Evolutionary conservation across 2,888 invertebrate genomes (phyloP), one percentile per base, ranked within the genome.

Genomic region (Anaspis maculata): DNA sequence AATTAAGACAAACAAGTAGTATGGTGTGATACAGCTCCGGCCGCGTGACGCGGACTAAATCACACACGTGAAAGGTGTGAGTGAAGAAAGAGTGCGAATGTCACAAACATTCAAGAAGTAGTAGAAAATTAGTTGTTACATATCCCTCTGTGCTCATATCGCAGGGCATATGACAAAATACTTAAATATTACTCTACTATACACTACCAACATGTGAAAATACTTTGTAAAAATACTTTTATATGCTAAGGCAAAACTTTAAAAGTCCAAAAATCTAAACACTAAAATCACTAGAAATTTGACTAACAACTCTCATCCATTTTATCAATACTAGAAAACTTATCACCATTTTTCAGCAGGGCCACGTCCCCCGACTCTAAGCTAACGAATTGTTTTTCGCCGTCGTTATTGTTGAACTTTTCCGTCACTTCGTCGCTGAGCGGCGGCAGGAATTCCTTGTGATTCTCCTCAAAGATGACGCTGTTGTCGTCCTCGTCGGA

Each of bases 211-310:
- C n/a, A 45, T 62, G 61, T 61, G 61, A 63, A 62, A 64, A 62
- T 64, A 62, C 62, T 62, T 46, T 62, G 61, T 62, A 62, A 62
- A 64, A 64, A 64, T 63, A 62, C 60, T 62, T 55, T 59, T 30
- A 36, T 36, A 27, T 56, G 53, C 56, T 57, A 58, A 59, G 58
- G 58, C 58, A 56, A 51, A 46, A 43, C 37, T 44, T 52, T 51
- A 29, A 44, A 49, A 40, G 45, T 46, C 48, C 44, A 42, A 44
- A 44, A n/a, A n/a, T 30, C 25, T 19, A 19, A 30, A 27, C 24
- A 32, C 35, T 40, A 41, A 43, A 19, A 59, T 59, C 61, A 61
- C 59, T 61, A 59, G 56, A 52, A 54, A 51, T 55, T 51, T 59
- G 60, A 59, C 60, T 59, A 56, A 56, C 44, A 52, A n/a, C n/a